phyloP scores from a whole-genome alignment of 2,113 vertebrate genomes.

The Austrofundulus limnaeus region DNA sequence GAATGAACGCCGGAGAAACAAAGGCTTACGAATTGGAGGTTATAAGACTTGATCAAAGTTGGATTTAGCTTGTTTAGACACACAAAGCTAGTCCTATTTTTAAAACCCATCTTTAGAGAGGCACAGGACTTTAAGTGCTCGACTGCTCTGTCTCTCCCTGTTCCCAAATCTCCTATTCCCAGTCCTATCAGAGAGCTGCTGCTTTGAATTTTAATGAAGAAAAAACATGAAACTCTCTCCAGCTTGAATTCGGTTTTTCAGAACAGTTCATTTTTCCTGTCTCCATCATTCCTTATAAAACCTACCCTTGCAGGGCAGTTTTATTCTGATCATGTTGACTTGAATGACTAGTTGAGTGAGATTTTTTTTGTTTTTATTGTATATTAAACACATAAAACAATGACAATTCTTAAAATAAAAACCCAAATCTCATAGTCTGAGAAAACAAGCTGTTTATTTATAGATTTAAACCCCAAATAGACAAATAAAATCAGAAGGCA shows the following conservation, averaged over 20 bases:
- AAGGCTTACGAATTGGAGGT: constrained; percentile 35
- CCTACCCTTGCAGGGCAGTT: background rate
- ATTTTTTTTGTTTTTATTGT: constrained; percentile 10
- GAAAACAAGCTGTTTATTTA: constrained; percentile 53
- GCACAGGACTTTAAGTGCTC: constrained; percentile 23
- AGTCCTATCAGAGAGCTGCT: constrained; percentile 24
- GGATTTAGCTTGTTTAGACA: constrained; percentile 26
- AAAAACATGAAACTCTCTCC: constrained; percentile 8
- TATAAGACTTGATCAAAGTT: constrained; percentile 30
- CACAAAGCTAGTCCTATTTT: constrained; percentile 30
- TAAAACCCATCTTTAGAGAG: constrained; percentile 38
- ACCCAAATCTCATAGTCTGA: constrained; percentile 25
- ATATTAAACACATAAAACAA: constrained; percentile 12
- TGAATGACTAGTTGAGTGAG: constrained; percentile 5
- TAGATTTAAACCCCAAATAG: constrained; percentile 54
- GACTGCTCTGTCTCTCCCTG: constrained; percentile 8
- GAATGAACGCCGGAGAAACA: constrained; percentile 19
- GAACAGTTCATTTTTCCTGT: constrained; percentile 21
- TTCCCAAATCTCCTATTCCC: constrained; percentile 45
- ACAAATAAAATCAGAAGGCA: constrained; percentile 30
- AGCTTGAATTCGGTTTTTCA: constrained; percentile 10
- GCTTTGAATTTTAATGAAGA: constrained; percentile 56
- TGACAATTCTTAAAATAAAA: constrained; percentile 21
- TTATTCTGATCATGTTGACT: constrained; percentile 21
- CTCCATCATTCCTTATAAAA: constrained; percentile 5